These are phyloP conservation scores for Philopotamus ludificatus DNA, from an alignment of 1,140 invertebrate genomes.

Conservation along the genomic window DNA sequence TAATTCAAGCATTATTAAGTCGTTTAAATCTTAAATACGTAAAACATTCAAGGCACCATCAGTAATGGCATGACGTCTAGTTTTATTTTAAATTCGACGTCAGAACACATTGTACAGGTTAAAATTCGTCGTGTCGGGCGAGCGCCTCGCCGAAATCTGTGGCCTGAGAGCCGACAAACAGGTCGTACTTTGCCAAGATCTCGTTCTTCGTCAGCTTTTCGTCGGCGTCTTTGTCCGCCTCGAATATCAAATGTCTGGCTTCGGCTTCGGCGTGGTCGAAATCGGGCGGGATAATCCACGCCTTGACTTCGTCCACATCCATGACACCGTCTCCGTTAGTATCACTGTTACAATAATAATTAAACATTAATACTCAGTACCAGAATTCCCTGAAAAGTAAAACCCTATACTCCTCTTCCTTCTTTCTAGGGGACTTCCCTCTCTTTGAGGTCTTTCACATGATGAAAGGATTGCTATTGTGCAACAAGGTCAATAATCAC, in stretches of 20 bases:
- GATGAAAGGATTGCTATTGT: too few relatives aligned
- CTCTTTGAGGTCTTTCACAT: too few relatives aligned
- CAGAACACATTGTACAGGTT: slow-evolving; percentile 42
- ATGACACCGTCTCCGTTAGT: slow-evolving; percentile 88
- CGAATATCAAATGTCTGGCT: slow-evolving; percentile 91
- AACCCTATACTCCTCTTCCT: too few relatives aligned
- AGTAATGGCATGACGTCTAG: background rate
- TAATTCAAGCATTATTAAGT: background rate
- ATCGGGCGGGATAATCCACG: slow-evolving; percentile 94
- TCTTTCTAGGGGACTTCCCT: too few relatives aligned
- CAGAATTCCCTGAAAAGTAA: background rate
- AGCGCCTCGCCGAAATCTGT: slow-evolving; percentile 98
- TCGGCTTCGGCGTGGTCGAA: slow-evolving; percentile 97
- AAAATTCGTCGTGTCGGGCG: slow-evolving; percentile 92
- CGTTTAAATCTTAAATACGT: background rate
- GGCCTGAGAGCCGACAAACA: slow-evolving; percentile 97
- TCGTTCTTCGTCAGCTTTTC: slow-evolving; percentile 88
- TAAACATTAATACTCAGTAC: background rate
- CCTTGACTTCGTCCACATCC: slow-evolving; percentile 81
- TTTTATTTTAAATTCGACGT: background rate
- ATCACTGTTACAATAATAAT: slow-evolving; percentile 56
- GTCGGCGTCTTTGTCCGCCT: slow-evolving; percentile 90
- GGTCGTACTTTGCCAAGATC: slow-evolving; percentile 92
- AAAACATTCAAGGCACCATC: slow-evolving; percentile 18
- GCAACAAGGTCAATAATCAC: too few relatives aligned